Base-by-base conservation (phyloP, 2,113 vertebrate species). In the Rutilus rutilus region DNA sequence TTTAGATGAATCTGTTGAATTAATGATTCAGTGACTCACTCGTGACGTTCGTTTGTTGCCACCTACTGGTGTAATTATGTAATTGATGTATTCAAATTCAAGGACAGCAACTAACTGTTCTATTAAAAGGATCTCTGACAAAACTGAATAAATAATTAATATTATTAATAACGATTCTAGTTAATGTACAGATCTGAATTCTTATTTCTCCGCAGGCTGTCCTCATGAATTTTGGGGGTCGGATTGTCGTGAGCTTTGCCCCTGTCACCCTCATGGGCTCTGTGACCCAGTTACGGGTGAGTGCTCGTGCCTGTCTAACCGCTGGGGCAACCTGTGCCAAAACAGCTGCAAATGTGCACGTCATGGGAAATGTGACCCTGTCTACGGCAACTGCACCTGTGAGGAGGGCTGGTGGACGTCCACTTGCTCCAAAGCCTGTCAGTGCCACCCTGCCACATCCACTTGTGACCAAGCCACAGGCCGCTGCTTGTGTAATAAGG, bases 141-240 rank as follows among this genome's bases (percentile, higher is more conserved):
- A 54, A 54, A 54, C 52, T 7, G 52, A 19, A 54, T 54, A 52
- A 15, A 50, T 50, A 15, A 15, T 50, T 50, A 50, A 52, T 52
- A 52, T 17, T n/a, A n/a, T n/a, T n/a, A n/a, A n/a, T n/a, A n/a
- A n/a, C 6, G 15, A 10, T 39, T 42, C 67, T 39, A 42, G 9
- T 21, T 47, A 50, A 27, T 17, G 50, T 52, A 17, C 7, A 1
- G 4, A 21, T 54, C 25, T 33, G 74, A 77, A 10, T 54, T 73
- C 2, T n/a, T 54, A 80, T 33, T 59, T 67, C 36, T n/a, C 23
- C 52, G 69, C 91, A 99, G 98, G 90, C 45, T 99, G 98, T 90
- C 97, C 98, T 0, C 90, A 89, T 84, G 95, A 96, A 88, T 98
- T 97, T 91, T 99, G 98, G 98, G 96, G 95, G 0, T 91, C 96